Evolutionary conservation across 2,113 vertebrate genomes (phyloP), one percentile per base, ranked within the genome.

Genomic region (Alaudala cheleensis): DNA sequence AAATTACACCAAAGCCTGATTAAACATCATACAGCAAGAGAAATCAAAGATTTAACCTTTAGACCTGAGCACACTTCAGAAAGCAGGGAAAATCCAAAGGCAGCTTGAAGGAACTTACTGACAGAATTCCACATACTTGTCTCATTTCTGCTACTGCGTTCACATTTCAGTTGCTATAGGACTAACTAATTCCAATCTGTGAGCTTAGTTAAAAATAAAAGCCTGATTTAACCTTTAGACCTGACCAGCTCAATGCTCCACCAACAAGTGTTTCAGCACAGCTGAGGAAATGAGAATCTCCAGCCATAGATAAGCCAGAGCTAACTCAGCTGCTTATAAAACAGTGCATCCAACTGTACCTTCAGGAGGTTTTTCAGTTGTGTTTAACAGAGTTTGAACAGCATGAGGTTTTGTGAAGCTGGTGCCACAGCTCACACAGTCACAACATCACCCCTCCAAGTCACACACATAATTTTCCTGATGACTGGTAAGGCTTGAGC

Each of bases 201-300:
- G 80, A 86, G 64, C 60, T 66, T 31, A 72, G 71, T 88, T 65
- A 88, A 83, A 92, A 95, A 88, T 47, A 93, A 95, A 88, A 86
- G n/a, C 76, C 15, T 61, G 28, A 22, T 86, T 90, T 90, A 92
- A 90, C 54, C 50, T 95, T 83, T 34, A 77, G 64, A 80, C n/a
- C 33, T 77, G 76, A 92, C 11, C 25, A 73, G 49, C 45, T 72
- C 62, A 51, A 40, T 72, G 50, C 82, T 88, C 40, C 44, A 49
- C 13, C 40, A 86, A 17, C 11, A 86, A 85, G 15, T 19, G 33
- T 11, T 47, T 42, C 47, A 51, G 60, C 33, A 78, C 28, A 87
- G 25, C 34, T 72, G 45, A 88, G 31, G 37, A 72, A 86, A 64
- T 26, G 5, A 86, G 16, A 54, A 83, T 31, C 72, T 72, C 50